A percentile compares a stretch with the other conserved stretches of the same genome.
phyloP scores from a whole-genome alignment of 2,888 invertebrate species.

The Halocaridina rubra region DNA sequence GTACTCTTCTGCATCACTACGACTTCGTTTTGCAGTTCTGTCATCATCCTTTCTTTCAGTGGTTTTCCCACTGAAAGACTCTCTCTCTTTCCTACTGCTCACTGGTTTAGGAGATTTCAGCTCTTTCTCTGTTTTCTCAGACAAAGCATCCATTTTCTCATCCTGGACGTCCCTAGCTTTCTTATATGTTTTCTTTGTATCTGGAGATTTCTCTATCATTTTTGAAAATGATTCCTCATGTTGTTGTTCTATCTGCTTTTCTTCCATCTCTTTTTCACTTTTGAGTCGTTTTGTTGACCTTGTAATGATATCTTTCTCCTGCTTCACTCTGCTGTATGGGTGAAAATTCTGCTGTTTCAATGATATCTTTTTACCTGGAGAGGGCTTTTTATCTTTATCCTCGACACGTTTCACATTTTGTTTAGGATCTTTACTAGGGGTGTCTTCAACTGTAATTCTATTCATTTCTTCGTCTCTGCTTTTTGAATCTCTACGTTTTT shows the following conservation, averaged over 20 bases:
- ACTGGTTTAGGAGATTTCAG: constrained; percentile 3
- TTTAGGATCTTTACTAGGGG: constrained; percentile 20
- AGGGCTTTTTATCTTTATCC: constrained; percentile 16
- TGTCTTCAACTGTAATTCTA: constrained; percentile 42
- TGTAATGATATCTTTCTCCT: constrained; percentile 57
- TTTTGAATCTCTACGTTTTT: constrained; percentile 40
- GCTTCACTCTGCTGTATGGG: neutral
- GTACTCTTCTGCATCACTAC: constrained; percentile 37
- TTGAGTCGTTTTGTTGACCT: constrained; percentile 52
- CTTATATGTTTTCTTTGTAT: neutral
- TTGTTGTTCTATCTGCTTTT: neutral
- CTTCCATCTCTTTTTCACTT: constrained; percentile 22
- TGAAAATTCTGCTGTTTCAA: neutral
- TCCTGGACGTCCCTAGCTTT: constrained; percentile 11
- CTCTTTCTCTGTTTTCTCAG: constrained; percentile 9
- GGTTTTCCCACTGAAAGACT: neutral
- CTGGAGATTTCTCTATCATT: neutral
- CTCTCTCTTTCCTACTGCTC: constrained; percentile 19
- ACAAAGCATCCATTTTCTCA: neutral
- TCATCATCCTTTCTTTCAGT: constrained; percentile 35
- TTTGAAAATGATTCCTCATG: constrained; percentile 21
- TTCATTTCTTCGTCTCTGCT: constrained; percentile 46
- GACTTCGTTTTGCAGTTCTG: neutral
- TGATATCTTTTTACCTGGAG: neutral
- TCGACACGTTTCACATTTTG: constrained; percentile 13